Conservation (phyloP, 2,888 invertebrate species). For the Dichetophora obliterata region DNA sequence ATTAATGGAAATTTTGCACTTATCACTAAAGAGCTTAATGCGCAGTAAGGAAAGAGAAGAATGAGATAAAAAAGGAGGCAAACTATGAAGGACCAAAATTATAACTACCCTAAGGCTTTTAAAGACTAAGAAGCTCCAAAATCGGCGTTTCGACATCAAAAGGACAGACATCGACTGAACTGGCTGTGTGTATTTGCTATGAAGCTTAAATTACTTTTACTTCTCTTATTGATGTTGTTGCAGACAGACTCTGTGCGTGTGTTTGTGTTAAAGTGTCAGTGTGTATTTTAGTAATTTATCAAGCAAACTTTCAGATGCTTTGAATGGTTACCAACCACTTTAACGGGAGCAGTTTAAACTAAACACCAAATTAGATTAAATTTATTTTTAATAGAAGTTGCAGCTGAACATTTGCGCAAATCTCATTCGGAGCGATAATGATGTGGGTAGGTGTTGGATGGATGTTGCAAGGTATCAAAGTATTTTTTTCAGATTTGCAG, state of each 20-base stretch:
- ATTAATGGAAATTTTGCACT: slow-evolving; percentile 15
- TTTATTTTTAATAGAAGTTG: slow-evolving; percentile 14
- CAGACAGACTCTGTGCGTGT: not conserved
- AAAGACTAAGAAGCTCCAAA: not conserved
- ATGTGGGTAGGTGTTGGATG: not conserved
- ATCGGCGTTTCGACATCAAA: too few species aligned
- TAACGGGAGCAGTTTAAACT: not conserved
- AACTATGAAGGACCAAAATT: not conserved
- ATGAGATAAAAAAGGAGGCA: not conserved
- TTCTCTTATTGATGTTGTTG: not conserved
- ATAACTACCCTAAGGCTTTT: not conserved
- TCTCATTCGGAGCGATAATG: slow-evolving; percentile 2
- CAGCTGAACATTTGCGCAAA: not conserved
- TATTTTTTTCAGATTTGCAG: too few species aligned
- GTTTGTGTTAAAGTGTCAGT: too few species aligned
- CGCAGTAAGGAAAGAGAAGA: not conserved
- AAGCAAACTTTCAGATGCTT: slow-evolving; percentile 13
- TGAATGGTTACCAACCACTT: not conserved
- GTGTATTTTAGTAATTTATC: not conserved
- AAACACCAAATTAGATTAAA: not conserved
- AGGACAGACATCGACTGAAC: too few species aligned
- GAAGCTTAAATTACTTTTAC: not conserved
- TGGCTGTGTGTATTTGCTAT: not conserved
- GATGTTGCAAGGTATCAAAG: not conserved
- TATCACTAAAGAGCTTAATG: not conserved